A percentile compares a stretch with the other conserved stretches of the same genome.
phyloP scores from a whole-genome alignment of 2,797 vertebrate genomes.

The Clarias laeviceps region DNA sequence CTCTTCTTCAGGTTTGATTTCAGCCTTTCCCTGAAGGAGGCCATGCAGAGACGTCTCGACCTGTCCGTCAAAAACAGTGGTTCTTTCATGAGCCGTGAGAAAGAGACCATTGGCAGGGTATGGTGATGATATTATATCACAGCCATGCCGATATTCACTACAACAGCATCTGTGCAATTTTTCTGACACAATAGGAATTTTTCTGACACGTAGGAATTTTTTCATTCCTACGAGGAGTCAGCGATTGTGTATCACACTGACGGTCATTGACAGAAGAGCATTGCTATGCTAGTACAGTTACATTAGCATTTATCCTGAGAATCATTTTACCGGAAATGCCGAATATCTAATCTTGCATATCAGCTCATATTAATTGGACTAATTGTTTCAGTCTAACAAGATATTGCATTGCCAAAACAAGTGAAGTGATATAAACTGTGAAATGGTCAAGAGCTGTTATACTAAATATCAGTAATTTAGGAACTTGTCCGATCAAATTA shows the following conservation, averaged over 20 bases:
- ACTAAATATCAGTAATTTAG: not conserved
- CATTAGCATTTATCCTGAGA: too few relatives aligned
- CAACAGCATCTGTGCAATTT: not conserved
- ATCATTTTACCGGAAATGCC: too few relatives aligned
- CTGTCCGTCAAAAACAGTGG: constrained; percentile 86
- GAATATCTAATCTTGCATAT: not conserved
- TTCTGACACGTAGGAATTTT: too few relatives aligned
- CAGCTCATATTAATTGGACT: not conserved
- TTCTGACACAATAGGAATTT: too few relatives aligned
- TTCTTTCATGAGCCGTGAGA: constrained; percentile 90
- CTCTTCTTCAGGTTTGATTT: constrained; percentile 83
- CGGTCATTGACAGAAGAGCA: not conserved
- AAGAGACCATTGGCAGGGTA: constrained; percentile 89
- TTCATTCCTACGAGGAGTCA: not conserved
- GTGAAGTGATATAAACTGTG: not conserved
- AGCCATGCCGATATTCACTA: not conserved
- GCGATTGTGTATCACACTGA: not conserved
- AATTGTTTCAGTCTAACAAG: not conserved
- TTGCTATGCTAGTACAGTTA: not conserved
- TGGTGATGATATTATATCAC: not conserved
- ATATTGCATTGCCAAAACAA: not conserved
- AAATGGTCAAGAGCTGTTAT: not conserved
- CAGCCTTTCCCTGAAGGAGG: constrained; percentile 84
- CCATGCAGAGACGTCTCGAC: constrained; percentile 79
- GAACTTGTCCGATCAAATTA: too few relatives aligned